phyloP scores from a whole-genome alignment of 1,140 invertebrate genomes.

The Solenopsis invicta region DNA sequence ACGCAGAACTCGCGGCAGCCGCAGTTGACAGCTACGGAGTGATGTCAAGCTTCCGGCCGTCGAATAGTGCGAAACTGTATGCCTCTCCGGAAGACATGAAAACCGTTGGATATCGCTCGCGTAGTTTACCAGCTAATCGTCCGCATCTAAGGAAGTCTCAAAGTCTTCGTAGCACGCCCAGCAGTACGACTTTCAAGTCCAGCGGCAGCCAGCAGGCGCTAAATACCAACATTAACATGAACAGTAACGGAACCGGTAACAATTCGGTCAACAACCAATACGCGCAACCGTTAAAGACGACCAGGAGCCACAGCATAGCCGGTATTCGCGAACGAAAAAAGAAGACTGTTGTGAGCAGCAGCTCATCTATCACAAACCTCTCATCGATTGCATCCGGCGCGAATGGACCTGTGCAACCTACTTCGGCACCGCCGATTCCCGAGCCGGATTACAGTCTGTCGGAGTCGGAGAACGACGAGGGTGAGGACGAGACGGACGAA shows the following conservation, averaged over 20 bases:
- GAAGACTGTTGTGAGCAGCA: slow-evolving; percentile 82
- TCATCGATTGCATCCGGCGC: slow-evolving; percentile 70
- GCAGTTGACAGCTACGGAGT: slow-evolving; percentile 86
- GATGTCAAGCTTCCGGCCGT: slow-evolving; percentile 95
- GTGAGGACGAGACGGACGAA: slow-evolving; percentile 87
- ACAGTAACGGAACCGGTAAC: slow-evolving; percentile 77
- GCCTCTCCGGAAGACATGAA: slow-evolving; percentile 95
- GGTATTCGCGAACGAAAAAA: slow-evolving; percentile 86
- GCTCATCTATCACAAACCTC: slow-evolving; percentile 83
- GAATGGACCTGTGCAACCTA: slow-evolving; percentile 71
- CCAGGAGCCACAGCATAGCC: slow-evolving; percentile 88
- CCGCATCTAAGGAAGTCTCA: slow-evolving; percentile 90
- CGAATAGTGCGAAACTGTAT: slow-evolving; percentile 94
- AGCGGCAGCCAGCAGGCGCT: slow-evolving; percentile 57
- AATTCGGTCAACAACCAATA: slow-evolving; percentile 87
- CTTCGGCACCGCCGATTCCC: slow-evolving; percentile 91
- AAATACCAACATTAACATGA: slow-evolving; percentile 66
- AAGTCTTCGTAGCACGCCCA: slow-evolving; percentile 87
- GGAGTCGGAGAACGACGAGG: slow-evolving; percentile 89
- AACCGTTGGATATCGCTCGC: slow-evolving; percentile 92
- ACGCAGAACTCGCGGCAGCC: slow-evolving; percentile 83
- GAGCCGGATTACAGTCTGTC: slow-evolving; percentile 96
- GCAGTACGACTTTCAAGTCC: slow-evolving; percentile 84
- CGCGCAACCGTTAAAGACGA: slow-evolving; percentile 89
- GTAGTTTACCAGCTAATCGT: slow-evolving; percentile 88